Evolutionary conservation across 2,888 invertebrate genomes (phyloP), one percentile per base, ranked within the genome.

Genomic region (Rhopalosiphum nymphaeae): DNA sequence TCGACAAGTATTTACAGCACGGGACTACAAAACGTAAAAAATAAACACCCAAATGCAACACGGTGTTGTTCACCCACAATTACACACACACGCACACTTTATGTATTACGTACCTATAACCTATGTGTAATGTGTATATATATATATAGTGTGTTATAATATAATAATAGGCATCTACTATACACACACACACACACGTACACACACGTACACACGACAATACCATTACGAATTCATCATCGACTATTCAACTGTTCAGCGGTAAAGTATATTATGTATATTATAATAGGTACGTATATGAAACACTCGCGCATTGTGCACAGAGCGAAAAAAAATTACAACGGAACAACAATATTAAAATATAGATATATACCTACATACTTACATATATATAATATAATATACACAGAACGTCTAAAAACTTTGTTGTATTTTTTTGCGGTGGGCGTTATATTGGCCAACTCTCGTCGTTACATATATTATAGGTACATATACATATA

Each of bases 211-310:
- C 21, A 36, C 7, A 86, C 57, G 46, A 87, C 57, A 87, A 61
- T 61, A 87, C 92, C 92, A 87, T 92, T 67, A 92, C 87, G 92
- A 92, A 92, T 92, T 67, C 92, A 92, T 87, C 87, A 61, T 87
- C 61, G 42, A 87, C 87, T 87, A 67, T 92, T 92, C 92, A 92
- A 92, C 92, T 53, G 61, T 88, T 87, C 26, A 29, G 46, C 85
- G 46, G n/a, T 57, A 25, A 57, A 86, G n/a, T 46, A 61, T 78
- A 36, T 78, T 78, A 78, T 78, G 36, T 91, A 57, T 46, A 67
- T 13, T 53, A 88, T 88, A 36, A 84, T 46, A 67, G 13, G 44
- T 49, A 53, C 90, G 11, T 57, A n/a, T 36, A 87, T 46, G 44
- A 61, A 49, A 88, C 49, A 49, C 26, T 49, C 36, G 42, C 36